These are phyloP conservation scores for Albula glossodonta DNA, from an alignment of 2,113 vertebrate genomes.

Conservation along the genomic window DNA sequence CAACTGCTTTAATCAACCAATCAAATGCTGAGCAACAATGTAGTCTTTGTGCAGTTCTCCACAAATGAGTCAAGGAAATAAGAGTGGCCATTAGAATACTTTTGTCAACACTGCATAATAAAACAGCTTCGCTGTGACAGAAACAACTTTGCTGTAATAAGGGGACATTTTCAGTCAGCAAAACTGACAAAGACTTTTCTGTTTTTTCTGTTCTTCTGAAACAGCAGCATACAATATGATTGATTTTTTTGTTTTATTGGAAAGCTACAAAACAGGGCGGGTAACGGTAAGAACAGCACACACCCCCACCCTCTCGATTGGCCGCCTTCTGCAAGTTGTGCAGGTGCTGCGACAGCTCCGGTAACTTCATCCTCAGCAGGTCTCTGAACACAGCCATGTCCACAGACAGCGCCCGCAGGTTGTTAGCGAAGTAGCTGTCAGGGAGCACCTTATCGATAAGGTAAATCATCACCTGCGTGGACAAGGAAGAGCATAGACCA, in stretches of 20 bases:
- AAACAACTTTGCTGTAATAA: too few relatives aligned
- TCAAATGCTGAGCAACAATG: too few relatives aligned
- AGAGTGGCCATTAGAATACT: too few relatives aligned
- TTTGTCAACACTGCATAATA: too few relatives aligned
- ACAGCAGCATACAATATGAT: too few relatives aligned
- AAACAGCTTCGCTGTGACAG: too few relatives aligned
- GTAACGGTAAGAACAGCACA: slow-evolving; percentile 3
- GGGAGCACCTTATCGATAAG: slow-evolving; percentile 98
- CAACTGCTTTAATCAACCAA: too few relatives aligned
- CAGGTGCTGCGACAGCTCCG: slow-evolving; percentile 83
- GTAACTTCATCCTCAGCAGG: slow-evolving; percentile 80
- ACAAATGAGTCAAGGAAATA: too few relatives aligned
- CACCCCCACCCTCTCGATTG: slow-evolving; percentile 83
- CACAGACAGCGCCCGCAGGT: slow-evolving; percentile 90
- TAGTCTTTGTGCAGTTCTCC: too few relatives aligned
- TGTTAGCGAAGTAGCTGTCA: slow-evolving; percentile 98
- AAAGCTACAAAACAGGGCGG: neutral
- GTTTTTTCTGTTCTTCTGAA: too few relatives aligned
- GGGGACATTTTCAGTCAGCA: too few relatives aligned
- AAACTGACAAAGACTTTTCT: too few relatives aligned
- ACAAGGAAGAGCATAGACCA: slow-evolving; percentile 16
- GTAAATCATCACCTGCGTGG: slow-evolving; percentile 93
- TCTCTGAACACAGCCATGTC: slow-evolving; percentile 91
- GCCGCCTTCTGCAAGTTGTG: slow-evolving; percentile 80
- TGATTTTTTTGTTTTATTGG: neutral